These are phyloP conservation scores for Chaenocephalus aceratus DNA, from an alignment of 2,113 vertebrate genomes.

Conservation along the genomic window DNA sequence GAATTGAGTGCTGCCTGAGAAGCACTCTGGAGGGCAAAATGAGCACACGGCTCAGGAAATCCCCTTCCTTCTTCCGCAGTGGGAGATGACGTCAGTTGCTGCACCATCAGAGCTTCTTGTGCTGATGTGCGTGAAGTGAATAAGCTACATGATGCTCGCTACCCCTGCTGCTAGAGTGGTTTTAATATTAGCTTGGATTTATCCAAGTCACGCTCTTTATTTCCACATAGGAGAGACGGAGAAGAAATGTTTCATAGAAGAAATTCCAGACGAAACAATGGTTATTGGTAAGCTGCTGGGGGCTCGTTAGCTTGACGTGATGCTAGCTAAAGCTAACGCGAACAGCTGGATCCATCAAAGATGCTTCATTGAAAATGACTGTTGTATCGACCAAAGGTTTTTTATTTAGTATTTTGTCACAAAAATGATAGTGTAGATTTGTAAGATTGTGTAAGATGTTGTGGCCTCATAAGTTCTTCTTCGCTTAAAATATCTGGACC, in stretches of 20 bases:
- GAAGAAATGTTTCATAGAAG: constrained; percentile 95
- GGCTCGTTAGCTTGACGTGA: constrained; percentile 5
- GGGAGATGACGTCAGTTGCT: constrained; percentile 38
- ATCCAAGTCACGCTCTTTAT: constrained; percentile 83
- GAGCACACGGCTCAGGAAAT: neutral
- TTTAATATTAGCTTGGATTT: constrained; percentile 57
- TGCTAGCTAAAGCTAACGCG: constrained; percentile 29
- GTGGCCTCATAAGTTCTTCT: neutral
- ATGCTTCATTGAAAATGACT: neutral
- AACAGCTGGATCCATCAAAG: constrained; percentile 40
- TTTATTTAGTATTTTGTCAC: neutral
- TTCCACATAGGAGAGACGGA: constrained; percentile 96
- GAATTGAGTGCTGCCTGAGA: constrained; percentile 3
- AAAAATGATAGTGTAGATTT: neutral
- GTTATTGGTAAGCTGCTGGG: constrained; percentile 88
- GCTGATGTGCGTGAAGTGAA: constrained; percentile 20
- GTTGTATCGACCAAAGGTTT: neutral
- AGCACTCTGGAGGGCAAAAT: fast-evolving
- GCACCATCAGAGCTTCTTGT: constrained; percentile 11
- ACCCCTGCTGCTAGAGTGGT: constrained; percentile 33
- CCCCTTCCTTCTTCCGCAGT: constrained; percentile 76
- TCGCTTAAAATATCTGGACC: neutral
- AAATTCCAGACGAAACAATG: constrained; percentile 96
- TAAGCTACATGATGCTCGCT: constrained; percentile 63
- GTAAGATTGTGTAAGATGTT: too few relatives aligned